phyloP scores from a whole-genome alignment of 2,888 invertebrate species.

The Margaritifera margaritifera region DNA sequence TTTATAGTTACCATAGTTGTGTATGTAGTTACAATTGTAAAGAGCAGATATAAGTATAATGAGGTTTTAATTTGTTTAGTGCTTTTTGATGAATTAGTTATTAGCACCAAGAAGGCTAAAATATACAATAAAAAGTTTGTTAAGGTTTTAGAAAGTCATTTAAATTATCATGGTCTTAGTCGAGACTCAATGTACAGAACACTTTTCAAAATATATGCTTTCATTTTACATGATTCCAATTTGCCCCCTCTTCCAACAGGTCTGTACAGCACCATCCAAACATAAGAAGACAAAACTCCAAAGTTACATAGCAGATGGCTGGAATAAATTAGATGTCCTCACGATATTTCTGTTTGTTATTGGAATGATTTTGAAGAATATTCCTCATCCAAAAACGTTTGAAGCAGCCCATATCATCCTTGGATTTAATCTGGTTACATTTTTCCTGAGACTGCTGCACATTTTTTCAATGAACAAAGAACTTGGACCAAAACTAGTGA shows the following conservation, averaged over 20 bases:
- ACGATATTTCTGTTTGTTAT: conserved; percentile 64
- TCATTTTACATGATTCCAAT: no score
- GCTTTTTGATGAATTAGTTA: no score
- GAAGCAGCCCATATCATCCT: conserved; percentile 70
- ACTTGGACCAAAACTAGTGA: conserved; percentile 71
- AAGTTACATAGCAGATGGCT: conserved; percentile 68
- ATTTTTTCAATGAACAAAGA: conserved; percentile 69
- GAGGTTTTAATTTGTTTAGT: no score
- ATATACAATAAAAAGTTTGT: no score
- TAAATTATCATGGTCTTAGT: no score
- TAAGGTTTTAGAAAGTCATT: no score
- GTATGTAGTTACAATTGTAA: no score
- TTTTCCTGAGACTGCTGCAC: conserved; percentile 69
- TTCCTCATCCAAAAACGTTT: conserved; percentile 53
- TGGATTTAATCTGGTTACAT: conserved; percentile 70
- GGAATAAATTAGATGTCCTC: conserved; percentile 70
- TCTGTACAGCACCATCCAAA: conserved; percentile 36
- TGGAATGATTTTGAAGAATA: conserved; percentile 66
- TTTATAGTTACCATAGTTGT: no score
- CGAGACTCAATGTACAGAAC: no score
- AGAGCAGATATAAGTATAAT: no score
- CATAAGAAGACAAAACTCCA: conserved; percentile 55
- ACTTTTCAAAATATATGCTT: no score
- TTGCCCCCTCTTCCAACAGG: conserved; percentile 14
- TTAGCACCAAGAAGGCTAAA: no score